Conservation (phyloP, 1,140 invertebrate species). For the Nasonia longicornis region DNA sequence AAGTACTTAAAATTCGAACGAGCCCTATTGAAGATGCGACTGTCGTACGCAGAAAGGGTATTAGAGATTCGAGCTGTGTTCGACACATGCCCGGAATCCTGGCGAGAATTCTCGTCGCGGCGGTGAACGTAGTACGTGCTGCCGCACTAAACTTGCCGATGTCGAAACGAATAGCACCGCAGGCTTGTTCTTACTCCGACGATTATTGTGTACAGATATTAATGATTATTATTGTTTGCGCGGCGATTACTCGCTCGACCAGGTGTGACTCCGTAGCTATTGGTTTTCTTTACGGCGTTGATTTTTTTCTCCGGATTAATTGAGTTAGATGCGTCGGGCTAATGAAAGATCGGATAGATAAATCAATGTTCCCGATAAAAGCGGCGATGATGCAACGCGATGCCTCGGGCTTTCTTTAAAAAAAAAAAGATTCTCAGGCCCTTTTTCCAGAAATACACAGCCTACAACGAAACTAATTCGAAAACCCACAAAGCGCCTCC, state of each 20-base stretch:
- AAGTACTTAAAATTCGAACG: constrained; percentile 34
- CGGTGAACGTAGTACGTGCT: constrained; percentile 43
- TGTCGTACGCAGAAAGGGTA: constrained; percentile 56
- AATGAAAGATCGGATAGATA: background rate
- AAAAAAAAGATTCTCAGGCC: background rate
- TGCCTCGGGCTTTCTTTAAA: background rate
- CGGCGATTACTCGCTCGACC: background rate
- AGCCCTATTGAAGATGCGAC: constrained; percentile 60
- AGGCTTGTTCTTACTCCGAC: background rate
- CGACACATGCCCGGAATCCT: constrained; percentile 44
- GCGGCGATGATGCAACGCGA: background rate
- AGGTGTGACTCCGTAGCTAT: background rate
- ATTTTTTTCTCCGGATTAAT: no score
- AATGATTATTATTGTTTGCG: background rate
- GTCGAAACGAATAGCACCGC: background rate
- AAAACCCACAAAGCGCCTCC: background rate
- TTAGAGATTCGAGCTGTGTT: constrained; percentile 65
- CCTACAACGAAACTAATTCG: background rate
- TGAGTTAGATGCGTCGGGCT: no score
- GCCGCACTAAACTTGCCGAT: constrained; percentile 5
- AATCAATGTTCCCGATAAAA: background rate
- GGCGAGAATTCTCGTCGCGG: constrained; percentile 57
- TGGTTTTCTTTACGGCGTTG: background rate
- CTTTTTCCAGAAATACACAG: background rate
- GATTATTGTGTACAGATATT: background rate